Base-by-base conservation (phyloP, 2,888 invertebrate species). In the Malthinus flaveolus region DNA sequence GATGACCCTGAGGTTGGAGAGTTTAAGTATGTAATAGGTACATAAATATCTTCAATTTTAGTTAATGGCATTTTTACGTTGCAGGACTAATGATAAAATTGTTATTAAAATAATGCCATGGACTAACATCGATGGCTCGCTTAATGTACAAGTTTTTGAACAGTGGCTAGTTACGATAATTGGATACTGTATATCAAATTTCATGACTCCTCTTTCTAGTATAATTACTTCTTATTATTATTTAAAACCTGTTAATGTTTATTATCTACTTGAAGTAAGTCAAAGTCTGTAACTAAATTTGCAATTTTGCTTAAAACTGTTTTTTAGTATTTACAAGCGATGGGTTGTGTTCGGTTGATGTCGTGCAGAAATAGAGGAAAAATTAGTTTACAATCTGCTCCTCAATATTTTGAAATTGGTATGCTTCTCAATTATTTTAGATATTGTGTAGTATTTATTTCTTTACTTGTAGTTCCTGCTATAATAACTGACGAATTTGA, bases 41-140 rank as follows among this genome's bases (percentile, higher is more conserved):
- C n/a, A n/a, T n/a, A n/a, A n/a, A 23, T 5, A 23, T 23, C 23
- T 23, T 3, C 2, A 46, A 45, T 34, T 45, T 10, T 32, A 11
- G 9, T 23, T 23, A 3, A 23, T 23, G 2, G 5, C 5, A 23
- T 23, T 35, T 55, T 3, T 42, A 7, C 7, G 44, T 52, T 56
- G 13, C 15, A 59, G 59, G 3, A 52, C 59, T 2, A 57, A 47
- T 12, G 54, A 42, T 7, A 50, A 61, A 35, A 49, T 56, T 2
- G 49, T 49, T 32, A 60, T 74, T 11, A 68, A 69, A 63, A 50
- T 85, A 48, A 81, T 84, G 57, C 90, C 91, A 0, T 93, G 93
- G 93, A 84, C 88, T 53, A 83, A 87, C 60, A 83, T 91, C 1
- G 88, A 91, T 75, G 91, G 91, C 1, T 80, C 83, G 0, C 71